phyloP scores from a whole-genome alignment of 2,888 invertebrate species.

The Drosophila anomelani region DNA sequence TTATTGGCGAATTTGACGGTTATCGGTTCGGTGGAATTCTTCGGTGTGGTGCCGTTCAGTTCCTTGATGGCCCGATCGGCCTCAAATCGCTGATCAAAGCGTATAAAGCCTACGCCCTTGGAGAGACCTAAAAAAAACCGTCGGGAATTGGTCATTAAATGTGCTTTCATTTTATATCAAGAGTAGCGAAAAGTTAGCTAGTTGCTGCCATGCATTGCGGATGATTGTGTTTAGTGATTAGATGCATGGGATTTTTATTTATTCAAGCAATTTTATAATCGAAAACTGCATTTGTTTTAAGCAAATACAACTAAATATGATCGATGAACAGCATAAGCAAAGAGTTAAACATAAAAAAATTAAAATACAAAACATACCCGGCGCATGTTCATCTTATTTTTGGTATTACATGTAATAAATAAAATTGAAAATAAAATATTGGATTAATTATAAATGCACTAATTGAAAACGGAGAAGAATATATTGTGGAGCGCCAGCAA shows the following conservation, averaged over 20 bases:
- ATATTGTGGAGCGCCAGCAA: constrained; percentile 35
- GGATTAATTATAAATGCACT: constrained; percentile 45
- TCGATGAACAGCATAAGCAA: constrained; percentile 43
- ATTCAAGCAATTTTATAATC: neutral
- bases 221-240: neutral
- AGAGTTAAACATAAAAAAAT: constrained; percentile 47
- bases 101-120: constrained; percentile 97
- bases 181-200: constrained; percentile 9
- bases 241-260: neutral
- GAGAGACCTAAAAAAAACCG: constrained; percentile 89
- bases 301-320: constrained; percentile 6
- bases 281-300: neutral
- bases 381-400: constrained; percentile 68
- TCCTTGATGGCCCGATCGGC: constrained; percentile 96
- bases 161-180: neutral
- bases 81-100: constrained; percentile 96
- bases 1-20: constrained; percentile 98
- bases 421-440: constrained; percentile 42
- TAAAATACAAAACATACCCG: constrained; percentile 66
- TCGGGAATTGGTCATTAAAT: neutral
- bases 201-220: constrained; percentile 5
- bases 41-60: constrained; percentile 95
- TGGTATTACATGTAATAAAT: constrained; percentile 64
- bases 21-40: constrained; percentile 94
- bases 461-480: constrained; percentile 28